These are phyloP conservation scores for Dinocampus coccinellae DNA, from an alignment of 2,888 invertebrate species.

Conservation along the genomic window DNA sequence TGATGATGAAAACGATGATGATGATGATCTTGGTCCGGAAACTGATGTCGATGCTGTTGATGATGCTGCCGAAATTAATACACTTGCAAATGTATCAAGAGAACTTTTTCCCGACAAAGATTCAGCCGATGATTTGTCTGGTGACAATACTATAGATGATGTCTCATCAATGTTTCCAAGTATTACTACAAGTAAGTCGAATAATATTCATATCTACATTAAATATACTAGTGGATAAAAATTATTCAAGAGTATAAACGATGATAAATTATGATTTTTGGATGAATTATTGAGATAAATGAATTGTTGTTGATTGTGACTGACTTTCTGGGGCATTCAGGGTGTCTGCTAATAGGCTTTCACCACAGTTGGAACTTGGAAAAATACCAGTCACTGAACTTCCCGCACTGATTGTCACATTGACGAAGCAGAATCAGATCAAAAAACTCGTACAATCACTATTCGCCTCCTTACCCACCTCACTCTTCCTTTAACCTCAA, in stretches of 20 bases:
- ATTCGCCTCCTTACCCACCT: slow-evolving; percentile 28
- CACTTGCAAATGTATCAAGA: slow-evolving; percentile 48
- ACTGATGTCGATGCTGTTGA: slow-evolving; percentile 82
- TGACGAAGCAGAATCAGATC: slow-evolving; percentile 44
- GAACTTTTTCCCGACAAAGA: slow-evolving; percentile 56
- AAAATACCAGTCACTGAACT: slow-evolving; percentile 66
- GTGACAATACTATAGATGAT: slow-evolving; percentile 31
- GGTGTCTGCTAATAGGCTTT: slow-evolving; percentile 44
- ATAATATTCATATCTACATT: neutral
- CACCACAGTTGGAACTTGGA: slow-evolving; percentile 9
- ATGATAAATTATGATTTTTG: neutral
- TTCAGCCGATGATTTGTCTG: slow-evolving; percentile 46
- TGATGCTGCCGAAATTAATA: slow-evolving; percentile 62
- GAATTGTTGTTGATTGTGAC: slow-evolving; percentile 48
- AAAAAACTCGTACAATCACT: slow-evolving; percentile 28
- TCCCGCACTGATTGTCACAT: slow-evolving; percentile 67
- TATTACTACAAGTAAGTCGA: slow-evolving; percentile 52
- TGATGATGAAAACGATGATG: slow-evolving; percentile 72
- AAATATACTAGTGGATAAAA: neutral
- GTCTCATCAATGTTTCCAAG: slow-evolving; percentile 44
- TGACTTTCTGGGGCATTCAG: slow-evolving; percentile 63
- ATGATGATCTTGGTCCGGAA: slow-evolving; percentile 82
- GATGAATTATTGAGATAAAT: neutral
- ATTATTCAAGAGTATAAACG: neutral
- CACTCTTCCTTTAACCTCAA: too few species aligned